Evolutionary conservation across 1,140 invertebrate species (phyloP).

Genomic region (Palaemon carinicauda): DNA sequence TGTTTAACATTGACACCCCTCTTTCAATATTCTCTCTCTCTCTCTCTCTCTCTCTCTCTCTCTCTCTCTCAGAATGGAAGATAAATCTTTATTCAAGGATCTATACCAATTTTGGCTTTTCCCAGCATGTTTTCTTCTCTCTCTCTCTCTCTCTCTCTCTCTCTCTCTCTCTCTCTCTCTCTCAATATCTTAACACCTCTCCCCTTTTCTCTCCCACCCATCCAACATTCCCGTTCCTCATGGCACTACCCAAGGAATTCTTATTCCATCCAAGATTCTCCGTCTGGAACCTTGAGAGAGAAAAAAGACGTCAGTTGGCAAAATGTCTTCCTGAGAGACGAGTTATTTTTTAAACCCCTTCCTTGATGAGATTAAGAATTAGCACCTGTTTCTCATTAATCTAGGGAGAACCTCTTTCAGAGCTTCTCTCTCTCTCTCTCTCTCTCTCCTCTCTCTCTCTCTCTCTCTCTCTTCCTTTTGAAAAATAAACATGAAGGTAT

Average conservation of each 20-base stretch:
- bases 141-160: conserved; percentile 16
- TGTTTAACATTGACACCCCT: background rate
- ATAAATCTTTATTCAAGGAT: too few relatives aligned
- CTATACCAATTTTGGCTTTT: background rate
- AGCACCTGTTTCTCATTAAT: too few relatives aligned
- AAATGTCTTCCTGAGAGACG: too few relatives aligned
- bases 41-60: background rate
- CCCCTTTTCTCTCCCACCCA: background rate
- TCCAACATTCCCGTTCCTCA: background rate
- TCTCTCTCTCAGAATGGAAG: background rate
- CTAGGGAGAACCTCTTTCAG: too few relatives aligned
- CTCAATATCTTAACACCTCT: background rate
- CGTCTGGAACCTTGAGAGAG: too few relatives aligned
- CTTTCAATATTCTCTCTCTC: background rate
- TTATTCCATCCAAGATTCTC: too few relatives aligned
- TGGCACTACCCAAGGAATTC: background rate
- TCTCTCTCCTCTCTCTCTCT: background rate
- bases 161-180: conserved; percentile 16
- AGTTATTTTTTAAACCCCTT: background rate
- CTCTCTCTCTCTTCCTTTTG: background rate
- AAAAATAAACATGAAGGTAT: too few relatives aligned
- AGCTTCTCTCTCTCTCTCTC: conserved; percentile 8
- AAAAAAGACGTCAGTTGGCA: too few relatives aligned
- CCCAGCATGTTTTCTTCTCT: background rate
- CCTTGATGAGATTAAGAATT: too few relatives aligned